phyloP scores from a whole-genome alignment of 2,888 invertebrate species.

The Nomada ferruginata region DNA sequence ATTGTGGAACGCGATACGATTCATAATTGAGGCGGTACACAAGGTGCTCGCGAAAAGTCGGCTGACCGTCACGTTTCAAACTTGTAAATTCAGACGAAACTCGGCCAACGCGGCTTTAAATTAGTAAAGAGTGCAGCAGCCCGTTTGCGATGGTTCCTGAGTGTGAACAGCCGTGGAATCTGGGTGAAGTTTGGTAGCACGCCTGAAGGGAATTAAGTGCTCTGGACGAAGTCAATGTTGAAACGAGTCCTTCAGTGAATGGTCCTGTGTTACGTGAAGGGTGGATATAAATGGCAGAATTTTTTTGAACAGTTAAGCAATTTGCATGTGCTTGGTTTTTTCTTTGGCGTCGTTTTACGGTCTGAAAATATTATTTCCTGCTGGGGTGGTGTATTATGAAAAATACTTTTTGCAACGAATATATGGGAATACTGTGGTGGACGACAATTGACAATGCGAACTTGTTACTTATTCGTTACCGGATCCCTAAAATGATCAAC shows the following conservation, averaged over 20 bases:
- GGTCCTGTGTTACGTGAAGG: not conserved
- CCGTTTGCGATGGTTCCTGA: not conserved
- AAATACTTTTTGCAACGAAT: too few species aligned
- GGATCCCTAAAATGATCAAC: constrained; percentile 2
- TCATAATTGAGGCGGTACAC: constrained; percentile 26
- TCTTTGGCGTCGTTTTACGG: too few species aligned
- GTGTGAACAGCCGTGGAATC: constrained; percentile 28
- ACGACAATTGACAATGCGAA: too few species aligned
- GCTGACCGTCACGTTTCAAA: constrained; percentile 3
- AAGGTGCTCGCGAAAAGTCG: constrained; percentile 13
- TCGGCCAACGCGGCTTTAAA: constrained; percentile 25
- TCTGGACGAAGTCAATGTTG: constrained; percentile 24
- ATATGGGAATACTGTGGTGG: too few species aligned
- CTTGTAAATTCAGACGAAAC: constrained; percentile 21
- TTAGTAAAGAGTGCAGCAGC: constrained; percentile 32
- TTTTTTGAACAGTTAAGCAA: not conserved
- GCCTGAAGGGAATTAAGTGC: constrained; percentile 30
- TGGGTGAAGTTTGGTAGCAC: constrained; percentile 49
- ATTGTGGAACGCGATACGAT: constrained; percentile 36
- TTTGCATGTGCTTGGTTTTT: too few species aligned
- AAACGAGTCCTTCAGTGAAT: not conserved
- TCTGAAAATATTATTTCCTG: too few species aligned
- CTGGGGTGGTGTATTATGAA: too few species aligned
- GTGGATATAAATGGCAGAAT: not conserved
- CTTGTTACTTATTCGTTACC: too few species aligned